A percentile compares a stretch with the other conserved stretches of the same genome.
phyloP scores from a whole-genome alignment of 1,140 invertebrate species.

The Atopsyche davidsoni region DNA sequence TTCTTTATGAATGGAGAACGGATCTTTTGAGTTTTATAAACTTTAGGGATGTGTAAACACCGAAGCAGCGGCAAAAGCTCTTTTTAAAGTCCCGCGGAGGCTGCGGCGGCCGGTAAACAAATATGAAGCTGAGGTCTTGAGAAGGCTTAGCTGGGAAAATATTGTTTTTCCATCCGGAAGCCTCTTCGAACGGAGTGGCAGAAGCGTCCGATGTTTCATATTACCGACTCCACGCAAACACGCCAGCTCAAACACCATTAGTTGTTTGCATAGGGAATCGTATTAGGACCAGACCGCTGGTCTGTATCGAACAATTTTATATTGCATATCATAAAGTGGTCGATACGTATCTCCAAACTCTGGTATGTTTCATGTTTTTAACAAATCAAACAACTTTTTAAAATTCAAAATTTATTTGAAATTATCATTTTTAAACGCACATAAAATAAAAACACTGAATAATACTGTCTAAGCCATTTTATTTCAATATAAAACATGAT shows the following conservation, averaged over 20 bases:
- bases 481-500: too few relatives aligned
- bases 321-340: too few relatives aligned
- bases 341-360: too few relatives aligned
- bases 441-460: too few relatives aligned
- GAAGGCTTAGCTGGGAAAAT: slow-evolving; percentile 28
- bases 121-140: slow-evolving; percentile 8
- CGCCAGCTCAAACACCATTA: slow-evolving; percentile 25
- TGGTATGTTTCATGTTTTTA: too few relatives aligned
- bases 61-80: slow-evolving; percentile 6
- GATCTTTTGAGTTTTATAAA: not conserved
- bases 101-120: slow-evolving; percentile 5
- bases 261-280: slow-evolving; percentile 20
- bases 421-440: too few relatives aligned
- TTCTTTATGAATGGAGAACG: not conserved
- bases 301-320: too few relatives aligned
- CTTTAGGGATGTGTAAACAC: slow-evolving; percentile 10
- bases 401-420: too few relatives aligned
- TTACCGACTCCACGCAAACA: slow-evolving; percentile 7
- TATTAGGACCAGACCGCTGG: too few relatives aligned
- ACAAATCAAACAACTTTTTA: too few relatives aligned
- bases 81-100: slow-evolving; percentile 3
- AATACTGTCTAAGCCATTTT: too few relatives aligned
- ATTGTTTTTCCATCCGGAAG: slow-evolving; percentile 26
- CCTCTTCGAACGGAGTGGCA: slow-evolving; percentile 6
- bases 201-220: slow-evolving; percentile 8